Evolutionary conservation across 1,140 invertebrate species (phyloP), one percentile per base, ranked within the genome.

Genomic region (Aphaenogaster floridana): DNA sequence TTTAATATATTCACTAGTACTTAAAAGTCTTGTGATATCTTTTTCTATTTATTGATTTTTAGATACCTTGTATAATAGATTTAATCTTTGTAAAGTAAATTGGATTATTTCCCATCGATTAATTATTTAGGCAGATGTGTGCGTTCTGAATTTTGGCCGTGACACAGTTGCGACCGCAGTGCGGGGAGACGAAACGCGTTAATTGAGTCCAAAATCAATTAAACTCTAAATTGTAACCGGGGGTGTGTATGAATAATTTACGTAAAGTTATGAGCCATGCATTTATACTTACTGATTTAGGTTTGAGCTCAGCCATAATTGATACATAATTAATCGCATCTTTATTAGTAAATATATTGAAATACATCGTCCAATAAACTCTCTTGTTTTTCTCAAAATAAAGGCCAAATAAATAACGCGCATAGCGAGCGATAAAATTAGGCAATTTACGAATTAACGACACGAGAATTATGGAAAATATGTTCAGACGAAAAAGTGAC

Each of bases 171-270:
- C n/a, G 21, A n/a, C 63, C 61, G n/a, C 48, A 59, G 34, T 17
- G 64, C 8, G 63, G 48, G 13, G 78, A 34, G 34, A 68, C 48
- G 8, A 69, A 80, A 80, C 48, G 48, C 48, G 48, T 80, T 80
- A 80, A 80, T 80, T 69, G 48, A 80, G 34, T 80, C 39, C n/a
- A 68, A 80, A 80, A 80, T 80, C 63, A 80, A 80, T 80, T 80
- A 69, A 80, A 80, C 77, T 39, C 45, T 68, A 52, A 50, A 80
- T 54, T 69, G 48, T 69, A 17, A n/a, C 13, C n/a, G 15, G 48
- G 17, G 9, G 15, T 42, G 36, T 69, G 54, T 71, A 69, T 45
- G 39, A 81, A 81, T 81, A 81, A 81, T 81, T 57, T 57, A 21
- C 50, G 17, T 81, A n/a, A 21, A 81, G 57, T 81, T 71, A 81